A percentile compares a stretch with the other conserved stretches of the same genome.
Evolutionary conservation across 2,888 invertebrate genomes (phyloP).

Genomic region (Thecophora atra): DNA sequence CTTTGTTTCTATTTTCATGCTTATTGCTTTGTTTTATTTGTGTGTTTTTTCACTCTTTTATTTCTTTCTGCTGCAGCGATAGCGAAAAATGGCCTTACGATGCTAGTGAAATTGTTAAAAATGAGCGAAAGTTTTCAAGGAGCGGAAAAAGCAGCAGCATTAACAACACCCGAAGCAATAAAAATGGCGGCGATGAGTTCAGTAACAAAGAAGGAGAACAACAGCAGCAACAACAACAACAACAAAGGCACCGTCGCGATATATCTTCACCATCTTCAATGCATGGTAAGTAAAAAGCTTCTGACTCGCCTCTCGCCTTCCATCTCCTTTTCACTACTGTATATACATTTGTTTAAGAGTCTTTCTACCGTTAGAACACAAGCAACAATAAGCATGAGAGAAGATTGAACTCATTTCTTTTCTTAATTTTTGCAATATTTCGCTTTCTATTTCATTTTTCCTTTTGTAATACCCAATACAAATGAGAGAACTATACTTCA

Average conservation of each 20-base stretch:
- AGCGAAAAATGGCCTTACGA: conserved; percentile 33
- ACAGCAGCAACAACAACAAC: conserved; percentile 34
- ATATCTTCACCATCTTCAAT: conserved; percentile 60
- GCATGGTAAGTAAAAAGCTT: conserved; percentile 56
- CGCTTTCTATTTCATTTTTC: not conserved
- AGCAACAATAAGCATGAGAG: conserved; percentile 44
- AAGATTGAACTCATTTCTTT: conserved; percentile 23
- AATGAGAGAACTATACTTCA: too few relatives aligned
- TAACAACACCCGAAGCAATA: conserved; percentile 41
- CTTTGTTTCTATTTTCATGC: conserved; percentile 2
- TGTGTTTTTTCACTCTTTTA: conserved; percentile 10
- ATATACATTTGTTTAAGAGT: too few relatives aligned
- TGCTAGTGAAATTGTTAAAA: conserved; percentile 44
- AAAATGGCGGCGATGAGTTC: conserved; percentile 22
- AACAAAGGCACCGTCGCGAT: conserved; percentile 55
- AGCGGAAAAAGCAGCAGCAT: conserved; percentile 45
- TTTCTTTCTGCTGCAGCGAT: conserved; percentile 31
- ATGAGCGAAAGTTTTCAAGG: conserved; percentile 52
- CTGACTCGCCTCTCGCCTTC: too few relatives aligned
- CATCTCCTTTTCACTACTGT: not conserved
- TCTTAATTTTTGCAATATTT: not conserved
- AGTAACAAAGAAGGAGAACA: conserved; percentile 34
- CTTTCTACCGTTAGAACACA: not conserved
- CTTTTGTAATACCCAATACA: not conserved
- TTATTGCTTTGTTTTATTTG: conserved; percentile 4